These are phyloP conservation scores for Nephrotoma appendiculata DNA, from an alignment of 2,888 invertebrate genomes.

Conservation along the genomic window DNA sequence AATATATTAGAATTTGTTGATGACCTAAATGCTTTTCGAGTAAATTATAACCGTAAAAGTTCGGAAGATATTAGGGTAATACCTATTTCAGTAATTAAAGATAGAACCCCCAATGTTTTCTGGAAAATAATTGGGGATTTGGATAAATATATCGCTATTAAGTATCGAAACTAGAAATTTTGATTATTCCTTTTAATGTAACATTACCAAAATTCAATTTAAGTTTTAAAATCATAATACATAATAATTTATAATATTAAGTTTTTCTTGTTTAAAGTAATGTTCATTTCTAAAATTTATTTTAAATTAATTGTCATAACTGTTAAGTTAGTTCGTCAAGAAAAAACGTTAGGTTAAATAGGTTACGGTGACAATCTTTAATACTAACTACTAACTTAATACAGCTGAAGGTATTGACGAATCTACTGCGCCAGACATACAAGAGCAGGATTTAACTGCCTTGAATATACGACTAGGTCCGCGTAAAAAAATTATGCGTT, in stretches of 20 bases:
- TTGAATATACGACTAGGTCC: constrained; percentile 4
- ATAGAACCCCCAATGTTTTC: not conserved
- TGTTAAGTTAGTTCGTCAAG: not conserved
- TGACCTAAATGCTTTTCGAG: constrained; percentile 5
- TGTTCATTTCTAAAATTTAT: no score
- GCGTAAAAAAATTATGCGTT: not conserved
- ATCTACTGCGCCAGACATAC: not conserved
- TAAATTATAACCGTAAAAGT: not conserved
- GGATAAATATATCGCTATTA: constrained; percentile 1
- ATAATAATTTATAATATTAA: no score
- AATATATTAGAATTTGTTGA: constrained; percentile 1
- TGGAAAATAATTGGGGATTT: not conserved
- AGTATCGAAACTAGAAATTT: not conserved
- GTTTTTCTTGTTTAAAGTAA: no score
- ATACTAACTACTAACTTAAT: not conserved
- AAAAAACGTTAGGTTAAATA: constrained; percentile 12
- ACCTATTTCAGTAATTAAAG: no score
- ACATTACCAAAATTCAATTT: no score
- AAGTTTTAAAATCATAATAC: no score
- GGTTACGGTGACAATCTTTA: not conserved
- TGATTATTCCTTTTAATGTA: not conserved
- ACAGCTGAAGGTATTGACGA: constrained; percentile 3
- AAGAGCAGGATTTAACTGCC: constrained; percentile 1
- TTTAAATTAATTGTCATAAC: no score
- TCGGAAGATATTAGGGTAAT: not conserved